These are phyloP conservation scores for Leptinotarsa peninsularis DNA, from an alignment of 2,888 invertebrate genomes.

Conservation along the genomic window DNA sequence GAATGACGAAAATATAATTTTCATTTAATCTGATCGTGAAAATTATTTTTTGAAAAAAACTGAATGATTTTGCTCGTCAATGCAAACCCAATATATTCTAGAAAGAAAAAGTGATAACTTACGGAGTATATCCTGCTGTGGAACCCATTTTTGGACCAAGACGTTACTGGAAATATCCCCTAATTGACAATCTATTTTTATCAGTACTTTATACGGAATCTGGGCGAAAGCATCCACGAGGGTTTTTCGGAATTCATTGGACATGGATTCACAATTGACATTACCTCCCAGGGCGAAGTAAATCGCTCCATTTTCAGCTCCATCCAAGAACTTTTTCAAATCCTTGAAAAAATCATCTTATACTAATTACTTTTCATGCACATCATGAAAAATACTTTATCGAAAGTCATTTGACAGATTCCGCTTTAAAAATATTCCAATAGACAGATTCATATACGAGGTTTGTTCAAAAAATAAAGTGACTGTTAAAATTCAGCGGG, in stretches of 20 bases:
- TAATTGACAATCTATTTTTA: constrained; percentile 64
- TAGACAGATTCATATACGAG: no score
- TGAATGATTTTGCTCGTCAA: no score
- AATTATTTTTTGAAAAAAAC: no score
- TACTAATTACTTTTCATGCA: no score
- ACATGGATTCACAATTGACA: constrained; percentile 58
- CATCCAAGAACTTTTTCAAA: constrained; percentile 59
- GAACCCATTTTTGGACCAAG: constrained; percentile 61
- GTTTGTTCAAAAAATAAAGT: no score
- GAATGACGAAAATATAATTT: no score
- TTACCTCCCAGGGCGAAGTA: constrained; percentile 65
- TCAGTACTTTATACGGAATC: constrained; percentile 62
- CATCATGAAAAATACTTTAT: no score
- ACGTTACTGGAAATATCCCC: constrained; percentile 60
- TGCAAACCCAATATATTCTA: no score
- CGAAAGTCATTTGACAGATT: no score
- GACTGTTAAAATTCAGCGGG: no score
- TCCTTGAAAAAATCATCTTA: constrained; percentile 51
- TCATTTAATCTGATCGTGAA: no score
- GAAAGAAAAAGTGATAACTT: constrained; percentile 31
- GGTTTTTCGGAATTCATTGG: constrained; percentile 53
- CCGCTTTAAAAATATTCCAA: no score
- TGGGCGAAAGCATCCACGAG: constrained; percentile 60
- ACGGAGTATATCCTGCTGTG: constrained; percentile 62
- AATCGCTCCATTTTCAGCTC: constrained; percentile 60